These are phyloP conservation scores for Pteromalus puparum DNA, from an alignment of 1,140 invertebrate species.

Conservation along the genomic window DNA sequence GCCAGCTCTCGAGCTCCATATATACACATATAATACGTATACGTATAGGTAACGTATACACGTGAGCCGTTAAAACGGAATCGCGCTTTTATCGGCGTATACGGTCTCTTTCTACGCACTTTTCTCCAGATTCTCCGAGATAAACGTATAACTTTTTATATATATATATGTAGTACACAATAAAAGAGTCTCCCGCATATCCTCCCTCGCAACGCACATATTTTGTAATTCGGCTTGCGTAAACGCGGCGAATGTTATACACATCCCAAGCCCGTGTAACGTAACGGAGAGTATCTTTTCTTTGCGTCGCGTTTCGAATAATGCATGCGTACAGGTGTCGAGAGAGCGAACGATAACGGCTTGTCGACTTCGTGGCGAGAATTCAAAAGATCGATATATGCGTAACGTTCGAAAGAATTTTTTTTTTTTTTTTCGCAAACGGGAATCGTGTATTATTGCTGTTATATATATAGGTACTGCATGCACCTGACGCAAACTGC, in stretches of 20 bases:
- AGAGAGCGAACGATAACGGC: not conserved
- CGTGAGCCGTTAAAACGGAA: no score
- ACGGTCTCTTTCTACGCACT: no score
- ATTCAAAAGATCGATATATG: not conserved
- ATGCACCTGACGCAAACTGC: no score
- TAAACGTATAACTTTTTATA: not conserved
- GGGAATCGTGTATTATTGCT: no score
- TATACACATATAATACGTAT: no score
- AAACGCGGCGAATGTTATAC: not conserved
- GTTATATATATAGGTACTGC: no score
- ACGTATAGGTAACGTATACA: no score
- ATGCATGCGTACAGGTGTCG: constrained; percentile 5
- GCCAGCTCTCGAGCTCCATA: not conserved
- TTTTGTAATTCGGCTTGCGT: constrained; percentile 29
- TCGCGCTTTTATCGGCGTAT: no score
- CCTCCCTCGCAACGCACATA: not conserved
- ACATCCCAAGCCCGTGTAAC: not conserved
- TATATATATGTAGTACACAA: not conserved
- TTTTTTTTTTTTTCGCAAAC: no score
- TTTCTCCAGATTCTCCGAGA: not conserved
- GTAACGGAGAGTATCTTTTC: not conserved
- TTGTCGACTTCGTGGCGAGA: not conserved
- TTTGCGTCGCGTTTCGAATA: constrained; percentile 14
- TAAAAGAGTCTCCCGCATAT: not conserved
- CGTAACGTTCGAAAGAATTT: no score